A percentile compares a stretch with the other conserved stretches of the same genome.
Evolutionary conservation across 2,888 invertebrate genomes (phyloP).

Genomic region (Athripsodes cinereus): DNA sequence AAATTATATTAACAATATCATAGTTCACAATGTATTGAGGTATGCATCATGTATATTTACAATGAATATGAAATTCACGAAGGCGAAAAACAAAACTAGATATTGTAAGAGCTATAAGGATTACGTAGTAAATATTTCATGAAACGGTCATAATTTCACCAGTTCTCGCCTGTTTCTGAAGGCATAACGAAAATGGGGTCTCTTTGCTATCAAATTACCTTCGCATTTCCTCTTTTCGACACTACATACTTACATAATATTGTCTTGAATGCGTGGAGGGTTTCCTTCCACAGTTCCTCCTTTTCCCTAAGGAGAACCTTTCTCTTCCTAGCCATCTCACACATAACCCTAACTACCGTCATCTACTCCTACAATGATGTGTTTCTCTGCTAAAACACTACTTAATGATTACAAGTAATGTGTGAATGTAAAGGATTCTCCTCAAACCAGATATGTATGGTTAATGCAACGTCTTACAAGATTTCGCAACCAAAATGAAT

Average conservation of each 20-base stretch:
- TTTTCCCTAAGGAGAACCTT: slow-evolving; percentile 18
- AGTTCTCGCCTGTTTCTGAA: slow-evolving; percentile 10
- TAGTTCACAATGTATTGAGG: too few species aligned
- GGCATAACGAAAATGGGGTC: slow-evolving; percentile 18
- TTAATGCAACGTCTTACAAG: not conserved
- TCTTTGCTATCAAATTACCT: slow-evolving; percentile 26
- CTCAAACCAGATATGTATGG: not conserved
- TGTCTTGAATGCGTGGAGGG: slow-evolving; percentile 23
- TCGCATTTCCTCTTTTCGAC: slow-evolving; percentile 25
- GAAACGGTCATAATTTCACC: not conserved
- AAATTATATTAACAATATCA: too few species aligned
- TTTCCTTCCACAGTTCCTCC: slow-evolving; percentile 15
- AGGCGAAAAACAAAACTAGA: too few species aligned
- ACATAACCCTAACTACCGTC: not conserved
- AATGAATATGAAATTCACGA: too few species aligned
- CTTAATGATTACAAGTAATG: slow-evolving; percentile 23
- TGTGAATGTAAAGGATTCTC: slow-evolving; percentile 17
- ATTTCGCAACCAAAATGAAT: not conserved
- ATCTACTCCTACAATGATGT: slow-evolving; percentile 15
- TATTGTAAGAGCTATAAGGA: not conserved
- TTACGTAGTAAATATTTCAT: not conserved
- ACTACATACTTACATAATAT: slow-evolving; percentile 19
- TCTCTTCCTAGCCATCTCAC: not conserved
- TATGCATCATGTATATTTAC: too few species aligned
- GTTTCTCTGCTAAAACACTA: slow-evolving; percentile 20